Evolutionary conservation across 2,113 vertebrate genomes (phyloP).

Genomic region (Urocitellus parryii): DNA sequence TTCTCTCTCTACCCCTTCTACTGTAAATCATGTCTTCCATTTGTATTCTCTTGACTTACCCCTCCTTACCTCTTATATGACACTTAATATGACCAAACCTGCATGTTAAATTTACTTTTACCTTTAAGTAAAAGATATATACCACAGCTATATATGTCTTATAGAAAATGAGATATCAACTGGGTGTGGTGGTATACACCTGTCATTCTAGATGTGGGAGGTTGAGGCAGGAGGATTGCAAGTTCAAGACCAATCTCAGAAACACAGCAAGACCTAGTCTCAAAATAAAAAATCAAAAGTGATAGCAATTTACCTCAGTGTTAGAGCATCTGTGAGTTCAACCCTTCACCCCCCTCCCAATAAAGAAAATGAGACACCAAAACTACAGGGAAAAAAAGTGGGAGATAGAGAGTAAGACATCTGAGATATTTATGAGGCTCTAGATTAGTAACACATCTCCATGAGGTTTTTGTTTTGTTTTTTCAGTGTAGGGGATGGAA

Average conservation of each 20-base stretch:
- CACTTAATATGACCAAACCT: neutral
- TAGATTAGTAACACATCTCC: neutral
- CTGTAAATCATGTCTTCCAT: too few relatives aligned
- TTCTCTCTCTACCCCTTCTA: too few relatives aligned
- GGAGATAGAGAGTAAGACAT: neutral
- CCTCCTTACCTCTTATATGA: too few relatives aligned
- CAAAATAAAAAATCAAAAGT: neutral
- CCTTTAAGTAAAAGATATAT: neutral
- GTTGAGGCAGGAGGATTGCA: neutral
- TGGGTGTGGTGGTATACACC: neutral
- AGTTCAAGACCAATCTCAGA: neutral
- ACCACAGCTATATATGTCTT: neutral
- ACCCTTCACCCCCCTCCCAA: too few relatives aligned
- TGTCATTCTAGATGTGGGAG: neutral
- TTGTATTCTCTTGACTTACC: too few relatives aligned
- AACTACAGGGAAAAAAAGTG: neutral
- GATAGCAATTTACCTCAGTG: neutral
- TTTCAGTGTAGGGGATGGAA: too few relatives aligned
- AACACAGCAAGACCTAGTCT: neutral
- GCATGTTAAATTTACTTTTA: slow-evolving; percentile 38
- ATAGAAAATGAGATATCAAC: neutral
- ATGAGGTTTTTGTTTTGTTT: too few relatives aligned
- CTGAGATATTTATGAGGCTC: neutral
- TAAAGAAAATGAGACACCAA: slow-evolving; percentile 1
- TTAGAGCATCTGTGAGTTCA: neutral